Evolutionary conservation across 2,113 vertebrate genomes (phyloP).

Genomic region (Rhagologus leucostigma): DNA sequence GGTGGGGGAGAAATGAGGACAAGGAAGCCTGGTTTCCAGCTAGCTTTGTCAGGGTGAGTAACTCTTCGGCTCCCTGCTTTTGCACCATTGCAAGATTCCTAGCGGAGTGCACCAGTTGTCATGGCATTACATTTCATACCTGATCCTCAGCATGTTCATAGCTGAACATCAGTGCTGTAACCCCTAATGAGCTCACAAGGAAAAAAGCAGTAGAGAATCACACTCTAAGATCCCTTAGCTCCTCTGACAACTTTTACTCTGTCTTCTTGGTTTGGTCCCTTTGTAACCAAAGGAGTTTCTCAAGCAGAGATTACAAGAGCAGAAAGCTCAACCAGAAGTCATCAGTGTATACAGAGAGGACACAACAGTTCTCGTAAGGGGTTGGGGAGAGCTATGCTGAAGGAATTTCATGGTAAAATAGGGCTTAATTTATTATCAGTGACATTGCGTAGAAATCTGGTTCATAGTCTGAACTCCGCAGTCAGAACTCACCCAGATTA

Average conservation of each 20-base stretch:
- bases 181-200: neutral
- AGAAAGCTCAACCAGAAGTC: neutral
- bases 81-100: neutral
- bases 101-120: neutral
- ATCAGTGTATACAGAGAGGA: neutral
- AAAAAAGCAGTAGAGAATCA: neutral
- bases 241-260: neutral
- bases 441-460: neutral
- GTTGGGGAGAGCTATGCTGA: neutral
- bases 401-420: neutral
- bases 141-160: neutral
- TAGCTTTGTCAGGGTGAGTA: constrained; percentile 90
- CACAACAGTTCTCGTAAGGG: neutral
- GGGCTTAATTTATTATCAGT: neutral
- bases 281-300: neutral
- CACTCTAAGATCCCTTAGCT: neutral
- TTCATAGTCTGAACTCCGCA: neutral
- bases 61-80: neutral
- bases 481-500: neutral
- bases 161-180: neutral
- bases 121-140: neutral
- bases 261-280: neutral
- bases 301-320: neutral
- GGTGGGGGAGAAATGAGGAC: constrained; percentile 91
- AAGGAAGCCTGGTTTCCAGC: constrained; percentile 96